Evolutionary conservation across 2,888 invertebrate species (phyloP).

Genomic region (Drosophila infuscata): DNA sequence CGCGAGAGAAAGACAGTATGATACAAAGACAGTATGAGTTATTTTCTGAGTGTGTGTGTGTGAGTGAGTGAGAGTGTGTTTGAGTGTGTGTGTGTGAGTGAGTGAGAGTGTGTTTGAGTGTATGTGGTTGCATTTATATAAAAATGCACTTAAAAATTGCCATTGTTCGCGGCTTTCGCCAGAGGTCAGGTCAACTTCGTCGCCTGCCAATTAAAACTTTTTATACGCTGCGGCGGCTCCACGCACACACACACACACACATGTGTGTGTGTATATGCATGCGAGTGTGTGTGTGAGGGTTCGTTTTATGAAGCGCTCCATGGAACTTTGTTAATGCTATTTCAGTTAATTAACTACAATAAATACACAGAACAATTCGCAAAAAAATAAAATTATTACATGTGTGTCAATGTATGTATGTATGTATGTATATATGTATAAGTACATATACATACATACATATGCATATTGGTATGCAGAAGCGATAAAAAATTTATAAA

Average conservation of each 20-base stretch:
- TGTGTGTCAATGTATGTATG: neutral
- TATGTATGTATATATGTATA: neutral
- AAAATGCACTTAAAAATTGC: conserved; percentile 71
- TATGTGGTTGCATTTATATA: conserved; percentile 41
- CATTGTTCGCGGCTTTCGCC: conserved; percentile 46
- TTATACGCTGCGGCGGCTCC: conserved; percentile 64
- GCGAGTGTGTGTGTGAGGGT: conserved; percentile 10
- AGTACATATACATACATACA: no score
- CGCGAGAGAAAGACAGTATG: conserved; percentile 25
- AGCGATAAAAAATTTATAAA: neutral
- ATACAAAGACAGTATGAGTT: conserved; percentile 27
- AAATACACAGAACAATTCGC: conserved; percentile 39
- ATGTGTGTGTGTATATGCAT: conserved; percentile 10
- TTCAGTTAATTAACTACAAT: conserved; percentile 74
- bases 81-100: neutral
- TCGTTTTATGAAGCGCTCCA: conserved; percentile 40
- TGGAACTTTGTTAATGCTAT: conserved; percentile 75
- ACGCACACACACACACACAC: conserved; percentile 36
- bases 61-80: conserved; percentile 7
- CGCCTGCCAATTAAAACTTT: conserved; percentile 79
- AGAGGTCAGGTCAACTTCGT: conserved; percentile 77
- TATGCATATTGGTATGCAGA: neutral
- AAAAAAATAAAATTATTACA: neutral
- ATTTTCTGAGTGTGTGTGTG: conserved; percentile 10
- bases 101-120: conserved; percentile 10